These are phyloP conservation scores for Uropetala carovei DNA, from an alignment of 2,888 invertebrate species.

Conservation along the genomic window DNA sequence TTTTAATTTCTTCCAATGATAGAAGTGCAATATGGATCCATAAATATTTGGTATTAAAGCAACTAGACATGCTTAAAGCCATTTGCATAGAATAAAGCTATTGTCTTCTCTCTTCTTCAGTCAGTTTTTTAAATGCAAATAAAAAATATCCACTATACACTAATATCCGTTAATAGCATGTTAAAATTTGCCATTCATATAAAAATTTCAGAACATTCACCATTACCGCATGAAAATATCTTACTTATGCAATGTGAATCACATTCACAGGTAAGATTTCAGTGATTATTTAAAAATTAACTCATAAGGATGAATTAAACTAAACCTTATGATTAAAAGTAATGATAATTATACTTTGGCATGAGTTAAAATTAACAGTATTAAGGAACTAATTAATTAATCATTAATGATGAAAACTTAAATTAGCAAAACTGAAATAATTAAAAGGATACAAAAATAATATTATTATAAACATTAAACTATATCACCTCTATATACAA, in stretches of 20 bases:
- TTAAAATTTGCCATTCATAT: neutral
- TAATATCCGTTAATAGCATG: neutral
- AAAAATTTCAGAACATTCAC: neutral
- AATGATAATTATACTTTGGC: neutral
- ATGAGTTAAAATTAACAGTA: neutral
- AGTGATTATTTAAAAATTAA: neutral
- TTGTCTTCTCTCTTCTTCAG: too few species aligned
- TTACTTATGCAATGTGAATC: neutral
- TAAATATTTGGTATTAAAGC: too few species aligned
- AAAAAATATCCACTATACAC: neutral
- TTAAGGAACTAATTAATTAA: neutral
- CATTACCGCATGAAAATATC: neutral
- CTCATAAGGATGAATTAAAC: too few species aligned
- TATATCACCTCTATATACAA: too few species aligned
- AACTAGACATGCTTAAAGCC: slow-evolving; percentile 14
- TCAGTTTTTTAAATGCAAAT: neutral
- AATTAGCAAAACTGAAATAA: neutral
- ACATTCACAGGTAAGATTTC: neutral
- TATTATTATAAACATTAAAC: neutral
- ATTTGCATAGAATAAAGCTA: neutral
- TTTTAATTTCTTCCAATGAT: too few species aligned
- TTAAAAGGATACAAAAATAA: neutral
- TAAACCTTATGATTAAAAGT: neutral
- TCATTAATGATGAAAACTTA: neutral
- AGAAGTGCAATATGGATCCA: too few species aligned